Conservation (phyloP, 1,140 invertebrate species). For the Yoshiicerus persimilis region DNA sequence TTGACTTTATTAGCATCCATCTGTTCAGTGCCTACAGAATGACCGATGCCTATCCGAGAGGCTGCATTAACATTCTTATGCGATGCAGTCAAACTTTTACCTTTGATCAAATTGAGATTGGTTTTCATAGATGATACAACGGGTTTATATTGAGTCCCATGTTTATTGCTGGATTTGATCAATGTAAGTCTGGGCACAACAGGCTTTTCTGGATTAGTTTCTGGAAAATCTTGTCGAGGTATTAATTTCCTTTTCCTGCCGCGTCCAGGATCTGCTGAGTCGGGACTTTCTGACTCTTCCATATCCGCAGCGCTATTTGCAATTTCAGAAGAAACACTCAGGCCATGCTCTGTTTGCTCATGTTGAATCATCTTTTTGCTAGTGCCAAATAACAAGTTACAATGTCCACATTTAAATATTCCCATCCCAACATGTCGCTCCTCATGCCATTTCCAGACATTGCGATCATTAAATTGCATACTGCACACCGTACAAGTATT, state of each 20-base stretch:
- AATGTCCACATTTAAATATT: conserved; percentile 45
- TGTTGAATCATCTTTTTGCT: conserved; percentile 35
- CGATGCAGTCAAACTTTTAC: not conserved
- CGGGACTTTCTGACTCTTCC: not conserved
- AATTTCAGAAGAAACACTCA: not conserved
- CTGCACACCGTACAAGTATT: conserved; percentile 41
- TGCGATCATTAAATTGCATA: conserved; percentile 24
- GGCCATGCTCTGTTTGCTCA: conserved; percentile 37
- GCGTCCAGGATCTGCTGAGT: not conserved
- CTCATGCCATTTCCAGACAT: conserved; percentile 43
- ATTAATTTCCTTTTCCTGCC: not conserved
- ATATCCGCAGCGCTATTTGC: not conserved
- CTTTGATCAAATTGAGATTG: not conserved
- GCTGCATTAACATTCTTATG: not conserved
- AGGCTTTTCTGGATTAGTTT: not conserved
- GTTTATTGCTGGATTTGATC: not conserved
- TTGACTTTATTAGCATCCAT: conserved; percentile 38
- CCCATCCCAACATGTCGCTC: conserved; percentile 40
- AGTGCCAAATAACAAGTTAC: conserved; percentile 31
- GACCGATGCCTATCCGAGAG: conserved; percentile 20
- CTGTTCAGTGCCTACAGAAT: not conserved
- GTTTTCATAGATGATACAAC: not conserved
- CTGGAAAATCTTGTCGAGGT: not conserved
- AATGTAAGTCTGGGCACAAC: not conserved
- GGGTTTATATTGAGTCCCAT: conserved; percentile 12